A percentile compares a stretch with the other conserved stretches of the same genome.
Evolutionary conservation across 37 sponge, comb jelly and placozoan genomes (phyloP).

Genomic region (Cliona cf. orientalis): DNA sequence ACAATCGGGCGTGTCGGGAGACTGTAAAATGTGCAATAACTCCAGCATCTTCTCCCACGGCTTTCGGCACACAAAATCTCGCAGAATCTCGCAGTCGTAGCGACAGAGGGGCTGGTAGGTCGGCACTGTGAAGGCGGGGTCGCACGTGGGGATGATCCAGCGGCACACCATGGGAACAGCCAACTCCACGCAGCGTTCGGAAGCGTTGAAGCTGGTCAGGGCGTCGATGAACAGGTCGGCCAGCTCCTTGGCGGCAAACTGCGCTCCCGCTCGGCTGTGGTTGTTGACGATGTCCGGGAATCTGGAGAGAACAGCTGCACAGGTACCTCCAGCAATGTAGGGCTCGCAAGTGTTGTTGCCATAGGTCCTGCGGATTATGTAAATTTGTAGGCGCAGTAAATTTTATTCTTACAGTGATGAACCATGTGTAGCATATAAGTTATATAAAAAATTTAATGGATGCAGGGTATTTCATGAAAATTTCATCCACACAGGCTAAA

Average conservation of each 20-base stretch:
- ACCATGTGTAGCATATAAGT: background rate
- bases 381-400: too few species aligned
- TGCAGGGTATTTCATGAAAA: background rate
- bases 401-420: too few species aligned
- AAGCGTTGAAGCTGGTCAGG: background rate
- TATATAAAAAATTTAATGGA: background rate
- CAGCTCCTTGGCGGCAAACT: background rate
- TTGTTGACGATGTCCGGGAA: slow-evolving; percentile 31
- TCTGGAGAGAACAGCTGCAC: background rate
- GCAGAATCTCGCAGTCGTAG: slow-evolving; percentile 44
- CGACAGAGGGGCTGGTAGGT: slow-evolving; percentile 66
- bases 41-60: slow-evolving; percentile 21
- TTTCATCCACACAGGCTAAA: too few species aligned
- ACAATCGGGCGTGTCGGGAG: slow-evolving; percentile 52
- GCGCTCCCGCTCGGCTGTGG: slow-evolving; percentile 4
- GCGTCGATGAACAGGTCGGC: background rate
- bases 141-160: slow-evolving; percentile 71
- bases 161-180: slow-evolving; percentile 71
- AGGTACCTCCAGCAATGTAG: slow-evolving; percentile 10
- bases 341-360: slow-evolving; percentile 60
- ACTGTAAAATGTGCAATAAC: background rate
- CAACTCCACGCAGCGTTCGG: slow-evolving; percentile 10
- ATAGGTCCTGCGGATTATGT: slow-evolving; percentile 31
- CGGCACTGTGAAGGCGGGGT: slow-evolving; percentile 47
- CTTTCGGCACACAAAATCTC: slow-evolving; percentile 45